These are phyloP conservation scores for Indicator maculatus DNA, from an alignment of 2,113 vertebrate species.

Conservation along the genomic window DNA sequence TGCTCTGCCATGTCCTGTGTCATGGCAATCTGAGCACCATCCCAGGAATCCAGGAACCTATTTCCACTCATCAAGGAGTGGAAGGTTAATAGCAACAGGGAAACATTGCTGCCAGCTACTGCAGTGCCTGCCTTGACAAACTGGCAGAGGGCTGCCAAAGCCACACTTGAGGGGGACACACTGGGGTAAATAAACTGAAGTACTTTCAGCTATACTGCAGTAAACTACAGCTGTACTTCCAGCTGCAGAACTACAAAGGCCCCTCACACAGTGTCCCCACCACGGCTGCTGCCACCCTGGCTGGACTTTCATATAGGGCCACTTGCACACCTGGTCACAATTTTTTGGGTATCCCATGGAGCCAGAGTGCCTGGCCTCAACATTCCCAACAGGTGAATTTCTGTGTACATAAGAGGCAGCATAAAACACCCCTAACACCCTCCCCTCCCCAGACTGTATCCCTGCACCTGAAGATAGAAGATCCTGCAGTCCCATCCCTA, in stretches of 20 bases:
- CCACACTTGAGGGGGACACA: neutral
- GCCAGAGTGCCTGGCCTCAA: neutral
- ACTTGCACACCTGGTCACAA: neutral
- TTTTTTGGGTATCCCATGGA: neutral
- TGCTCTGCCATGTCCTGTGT: neutral
- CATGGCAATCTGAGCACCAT: neutral
- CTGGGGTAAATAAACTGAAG: neutral
- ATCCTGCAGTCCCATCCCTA: neutral
- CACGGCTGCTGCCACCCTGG: neutral
- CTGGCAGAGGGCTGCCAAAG: neutral
- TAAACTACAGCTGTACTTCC: neutral
- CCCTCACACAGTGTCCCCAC: neutral
- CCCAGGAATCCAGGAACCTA: neutral
- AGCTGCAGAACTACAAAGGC: neutral
- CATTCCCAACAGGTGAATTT: neutral
- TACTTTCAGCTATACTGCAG: neutral
- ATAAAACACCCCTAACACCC: neutral
- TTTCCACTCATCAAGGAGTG: neutral
- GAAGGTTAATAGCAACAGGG: neutral
- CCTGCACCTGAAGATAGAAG: neutral
- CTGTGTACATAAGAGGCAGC: neutral
- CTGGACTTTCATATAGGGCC: neutral
- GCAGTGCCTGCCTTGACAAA: neutral
- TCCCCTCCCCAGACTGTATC: rapidly evolving
- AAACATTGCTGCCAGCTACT: neutral